Evolutionary conservation across 2,113 vertebrate species (phyloP).

Genomic region (Herpailurus yagouaroundi): DNA sequence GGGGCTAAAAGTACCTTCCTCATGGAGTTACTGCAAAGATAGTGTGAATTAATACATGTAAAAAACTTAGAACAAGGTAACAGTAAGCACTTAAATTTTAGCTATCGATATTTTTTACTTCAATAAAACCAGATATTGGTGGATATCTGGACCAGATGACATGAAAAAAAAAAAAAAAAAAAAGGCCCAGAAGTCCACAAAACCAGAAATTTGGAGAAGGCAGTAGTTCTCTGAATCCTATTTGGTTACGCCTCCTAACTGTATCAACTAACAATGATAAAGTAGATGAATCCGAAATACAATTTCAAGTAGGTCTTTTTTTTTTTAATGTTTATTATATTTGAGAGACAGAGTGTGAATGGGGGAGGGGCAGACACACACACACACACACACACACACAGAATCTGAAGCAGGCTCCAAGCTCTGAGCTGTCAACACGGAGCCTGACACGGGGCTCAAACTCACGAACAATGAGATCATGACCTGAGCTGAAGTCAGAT

Average conservation of each 20-base stretch:
- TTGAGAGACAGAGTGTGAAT: too few relatives aligned
- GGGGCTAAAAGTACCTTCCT: background rate
- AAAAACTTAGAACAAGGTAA: background rate
- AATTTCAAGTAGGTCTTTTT: background rate
- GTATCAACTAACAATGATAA: background rate
- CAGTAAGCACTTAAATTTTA: background rate
- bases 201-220: background rate
- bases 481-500: too few relatives aligned
- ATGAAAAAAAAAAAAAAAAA: background rate
- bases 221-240: background rate
- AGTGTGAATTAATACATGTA: background rate
- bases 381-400: too few relatives aligned
- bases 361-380: too few relatives aligned
- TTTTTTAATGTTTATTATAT: too few relatives aligned
- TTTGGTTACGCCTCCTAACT: background rate
- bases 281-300: background rate
- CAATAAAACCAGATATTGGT: background rate
- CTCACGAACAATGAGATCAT: too few relatives aligned
- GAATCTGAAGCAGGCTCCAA: too few relatives aligned
- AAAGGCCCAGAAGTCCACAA: background rate
- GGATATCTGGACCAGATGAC: background rate
- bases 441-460: too few relatives aligned
- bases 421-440: too few relatives aligned
- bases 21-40: background rate
- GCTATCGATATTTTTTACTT: background rate